Conservation (phyloP, 2,113 vertebrate species). For the Dinomys branickii region DNA sequence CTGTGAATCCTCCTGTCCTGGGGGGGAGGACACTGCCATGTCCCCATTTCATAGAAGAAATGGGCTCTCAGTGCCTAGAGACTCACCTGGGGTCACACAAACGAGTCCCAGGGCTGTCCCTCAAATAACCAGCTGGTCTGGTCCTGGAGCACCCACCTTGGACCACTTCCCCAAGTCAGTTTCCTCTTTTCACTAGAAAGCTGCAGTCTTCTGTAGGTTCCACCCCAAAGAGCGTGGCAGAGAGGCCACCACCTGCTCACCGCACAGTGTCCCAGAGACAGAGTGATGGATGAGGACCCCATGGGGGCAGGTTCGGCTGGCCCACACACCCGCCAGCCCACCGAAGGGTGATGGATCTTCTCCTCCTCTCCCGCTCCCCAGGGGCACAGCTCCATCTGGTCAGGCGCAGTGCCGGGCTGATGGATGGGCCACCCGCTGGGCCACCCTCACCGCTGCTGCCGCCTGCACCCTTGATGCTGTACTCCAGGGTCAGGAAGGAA, state of each 20-base stretch:
- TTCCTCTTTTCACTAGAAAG: not conserved
- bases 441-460: not conserved
- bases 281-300: conserved; percentile 53
- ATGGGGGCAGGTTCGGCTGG: not conserved
- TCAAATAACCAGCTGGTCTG: not conserved
- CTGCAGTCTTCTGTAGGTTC: not conserved
- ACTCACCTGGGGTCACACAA: not conserved
- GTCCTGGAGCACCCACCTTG: not conserved
- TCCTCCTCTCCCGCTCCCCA: conserved; percentile 19
- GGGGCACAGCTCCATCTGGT: conserved; percentile 67
- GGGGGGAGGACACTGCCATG: not conserved
- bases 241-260: not conserved
- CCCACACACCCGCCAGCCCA: not conserved
- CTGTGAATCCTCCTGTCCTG: not conserved
- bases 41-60: conserved; percentile 7
- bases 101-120: not conserved
- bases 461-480: not conserved
- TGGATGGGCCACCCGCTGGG: conserved; percentile 45
- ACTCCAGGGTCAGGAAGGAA: not conserved
- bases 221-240: not conserved
- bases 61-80: not conserved
- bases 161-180: not conserved
- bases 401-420: conserved; percentile 53
- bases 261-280: not conserved
- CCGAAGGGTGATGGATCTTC: conserved; percentile 48